A percentile compares a stretch with the other conserved stretches of the same genome.
phyloP scores from a whole-genome alignment of 2,113 vertebrate genomes.

The Phaethon lepturus region DNA sequence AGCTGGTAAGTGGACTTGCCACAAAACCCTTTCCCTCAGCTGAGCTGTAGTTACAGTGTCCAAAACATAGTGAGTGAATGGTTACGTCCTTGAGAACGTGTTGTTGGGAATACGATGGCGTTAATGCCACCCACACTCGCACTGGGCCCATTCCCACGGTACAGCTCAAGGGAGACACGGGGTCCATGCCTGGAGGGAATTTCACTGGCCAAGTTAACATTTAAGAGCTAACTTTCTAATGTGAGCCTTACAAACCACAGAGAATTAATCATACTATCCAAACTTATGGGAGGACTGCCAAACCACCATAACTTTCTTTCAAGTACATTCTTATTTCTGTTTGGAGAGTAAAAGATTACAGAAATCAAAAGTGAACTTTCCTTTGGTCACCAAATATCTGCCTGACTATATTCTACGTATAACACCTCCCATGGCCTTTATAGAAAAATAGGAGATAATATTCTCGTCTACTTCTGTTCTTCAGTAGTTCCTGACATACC shows the following conservation, averaged over 20 bases:
- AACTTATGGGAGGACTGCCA: slow-evolving; percentile 28
- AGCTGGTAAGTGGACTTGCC: not conserved
- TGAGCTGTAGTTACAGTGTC: slow-evolving; percentile 56
- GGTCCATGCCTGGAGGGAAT: slow-evolving; percentile 59
- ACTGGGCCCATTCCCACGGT: slow-evolving; percentile 58
- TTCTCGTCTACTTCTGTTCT: not conserved
- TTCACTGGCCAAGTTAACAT: slow-evolving; percentile 33
- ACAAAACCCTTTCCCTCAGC: not conserved
- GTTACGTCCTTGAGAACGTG: not conserved
- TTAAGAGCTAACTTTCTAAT: slow-evolving; percentile 59
- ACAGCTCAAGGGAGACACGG: slow-evolving; percentile 10
- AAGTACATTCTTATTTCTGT: not conserved
- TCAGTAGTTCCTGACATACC: not conserved
- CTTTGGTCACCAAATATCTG: not conserved
- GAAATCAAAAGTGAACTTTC: slow-evolving; percentile 1
- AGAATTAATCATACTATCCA: slow-evolving; percentile 56
- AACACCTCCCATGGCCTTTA: not conserved
- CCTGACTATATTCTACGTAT: not conserved
- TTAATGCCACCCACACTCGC: slow-evolving; percentile 16
- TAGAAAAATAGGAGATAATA: not conserved
- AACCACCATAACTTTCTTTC: slow-evolving; percentile 22
- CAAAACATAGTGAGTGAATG: slow-evolving; percentile 41
- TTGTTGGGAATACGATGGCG: not conserved
- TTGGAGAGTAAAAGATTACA: not conserved
- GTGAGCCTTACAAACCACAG: slow-evolving; percentile 50